Percentiles rank a stretch among this genome's conserved stretches.
Conservation (phyloP, 2,113 vertebrate genomes). For the Indicator indicator region DNA sequence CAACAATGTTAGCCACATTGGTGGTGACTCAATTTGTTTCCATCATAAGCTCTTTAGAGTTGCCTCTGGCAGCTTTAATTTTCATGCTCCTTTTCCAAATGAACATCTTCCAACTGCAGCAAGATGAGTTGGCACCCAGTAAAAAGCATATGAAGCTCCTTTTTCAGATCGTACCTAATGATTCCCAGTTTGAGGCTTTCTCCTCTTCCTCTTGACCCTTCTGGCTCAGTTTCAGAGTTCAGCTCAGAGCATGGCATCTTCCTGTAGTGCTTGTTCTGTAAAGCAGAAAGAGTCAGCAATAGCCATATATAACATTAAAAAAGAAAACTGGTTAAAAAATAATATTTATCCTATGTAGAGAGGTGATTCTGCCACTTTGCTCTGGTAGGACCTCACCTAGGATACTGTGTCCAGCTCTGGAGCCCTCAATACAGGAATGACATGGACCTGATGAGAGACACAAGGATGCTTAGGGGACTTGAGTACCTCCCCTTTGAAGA, state of each 20-base stretch:
- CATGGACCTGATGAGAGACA: too few relatives aligned
- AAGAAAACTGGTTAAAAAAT: background rate
- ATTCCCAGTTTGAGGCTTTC: background rate
- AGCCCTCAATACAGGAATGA: too few relatives aligned
- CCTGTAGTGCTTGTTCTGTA: background rate
- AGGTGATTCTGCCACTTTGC: too few relatives aligned
- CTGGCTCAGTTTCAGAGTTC: background rate
- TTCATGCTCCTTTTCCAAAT: background rate
- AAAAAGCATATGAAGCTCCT: fast-evolving
- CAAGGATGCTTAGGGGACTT: too few relatives aligned
- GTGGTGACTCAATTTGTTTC: conserved; percentile 58
- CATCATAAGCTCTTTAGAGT: conserved; percentile 36
- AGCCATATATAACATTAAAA: background rate
- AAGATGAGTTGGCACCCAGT: background rate
- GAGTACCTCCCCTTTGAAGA: too few relatives aligned
- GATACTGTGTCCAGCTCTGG: too few relatives aligned
- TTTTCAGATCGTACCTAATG: background rate
- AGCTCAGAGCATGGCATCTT: background rate
- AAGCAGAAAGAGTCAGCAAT: background rate
- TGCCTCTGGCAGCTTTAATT: conserved; percentile 45
- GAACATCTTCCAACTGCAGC: background rate
- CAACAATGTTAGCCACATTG: conserved; percentile 45
- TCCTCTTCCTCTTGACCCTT: background rate
- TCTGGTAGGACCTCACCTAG: too few relatives aligned
- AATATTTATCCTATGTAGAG: background rate